Conservation (phyloP, 1,140 invertebrate genomes). For the Xylocopa sonorina region DNA sequence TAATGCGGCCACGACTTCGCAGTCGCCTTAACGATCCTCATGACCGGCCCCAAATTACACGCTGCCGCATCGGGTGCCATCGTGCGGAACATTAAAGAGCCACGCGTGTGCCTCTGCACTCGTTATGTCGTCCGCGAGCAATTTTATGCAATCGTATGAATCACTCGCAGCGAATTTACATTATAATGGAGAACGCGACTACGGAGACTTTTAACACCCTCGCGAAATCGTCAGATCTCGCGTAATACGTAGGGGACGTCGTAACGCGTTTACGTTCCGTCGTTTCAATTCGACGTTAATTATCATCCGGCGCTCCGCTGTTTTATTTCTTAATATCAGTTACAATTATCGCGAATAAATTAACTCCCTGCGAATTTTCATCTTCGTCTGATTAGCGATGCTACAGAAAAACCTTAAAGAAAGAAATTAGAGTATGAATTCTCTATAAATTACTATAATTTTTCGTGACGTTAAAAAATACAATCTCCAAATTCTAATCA, state of each 20-base stretch:
- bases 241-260: background rate
- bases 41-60: slow-evolving; percentile 48
- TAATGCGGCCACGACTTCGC: slow-evolving; percentile 62
- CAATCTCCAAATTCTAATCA: too few species aligned
- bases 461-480: too few species aligned
- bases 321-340: background rate
- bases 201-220: background rate
- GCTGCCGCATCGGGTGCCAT: slow-evolving; percentile 39
- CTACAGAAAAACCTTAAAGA: too few species aligned
- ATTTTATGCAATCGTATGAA: slow-evolving; percentile 32
- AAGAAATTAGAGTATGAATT: too few species aligned
- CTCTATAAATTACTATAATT: too few species aligned
- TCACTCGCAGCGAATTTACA: slow-evolving; percentile 13
- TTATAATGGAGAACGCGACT: slow-evolving; percentile 18
- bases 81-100: slow-evolving; percentile 54
- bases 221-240: background rate
- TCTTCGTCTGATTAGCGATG: too few species aligned
- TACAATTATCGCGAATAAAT: background rate
- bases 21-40: slow-evolving; percentile 61
- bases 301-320: background rate
- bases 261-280: background rate
- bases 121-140: slow-evolving; percentile 20
- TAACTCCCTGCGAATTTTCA: background rate
- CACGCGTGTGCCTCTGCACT: slow-evolving; percentile 24
- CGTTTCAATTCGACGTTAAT: background rate